Percentiles rank a stretch among this genome's conserved stretches.
phyloP scores from a whole-genome alignment of 2,888 invertebrate species.

The Crossocerus cetratus region DNA sequence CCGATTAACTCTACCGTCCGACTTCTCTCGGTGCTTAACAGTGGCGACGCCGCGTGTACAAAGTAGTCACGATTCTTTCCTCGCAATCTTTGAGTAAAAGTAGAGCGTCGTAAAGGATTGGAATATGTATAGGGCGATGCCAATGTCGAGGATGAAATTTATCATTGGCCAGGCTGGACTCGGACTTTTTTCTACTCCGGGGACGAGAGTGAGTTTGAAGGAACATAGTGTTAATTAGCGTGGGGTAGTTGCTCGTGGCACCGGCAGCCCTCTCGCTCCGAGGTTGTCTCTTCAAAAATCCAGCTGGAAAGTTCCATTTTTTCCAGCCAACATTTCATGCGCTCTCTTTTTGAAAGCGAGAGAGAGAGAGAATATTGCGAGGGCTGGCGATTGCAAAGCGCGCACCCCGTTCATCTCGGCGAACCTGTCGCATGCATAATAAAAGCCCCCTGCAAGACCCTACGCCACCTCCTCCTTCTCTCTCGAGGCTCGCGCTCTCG shows the following conservation, averaged over 20 bases:
- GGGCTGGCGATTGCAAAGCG: neutral
- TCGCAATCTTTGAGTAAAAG: too few relatives aligned
- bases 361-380: too few relatives aligned
- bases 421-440: constrained; percentile 57
- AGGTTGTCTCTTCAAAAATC: constrained; percentile 18
- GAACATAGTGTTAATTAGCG: constrained; percentile 48
- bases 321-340: constrained; percentile 8
- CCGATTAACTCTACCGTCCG: too few relatives aligned
- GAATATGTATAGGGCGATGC: too few relatives aligned
- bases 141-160: neutral
- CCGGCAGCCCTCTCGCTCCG: constrained; percentile 17
- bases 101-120: too few relatives aligned
- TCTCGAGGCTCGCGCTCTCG: constrained; percentile 16
- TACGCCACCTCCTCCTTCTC: neutral
- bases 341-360: constrained; percentile 24
- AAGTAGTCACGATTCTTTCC: too few relatives aligned
- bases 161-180: neutral
- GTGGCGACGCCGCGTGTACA: too few relatives aligned
- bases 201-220: constrained; percentile 5
- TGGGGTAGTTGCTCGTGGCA: constrained; percentile 21
- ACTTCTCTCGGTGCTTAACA: too few relatives aligned
- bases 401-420: neutral
- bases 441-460: constrained; percentile 18
- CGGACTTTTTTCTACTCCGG: constrained; percentile 3
- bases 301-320: constrained; percentile 30